These are phyloP conservation scores for Indicator maculatus DNA, from an alignment of 2,113 vertebrate species.

Conservation along the genomic window DNA sequence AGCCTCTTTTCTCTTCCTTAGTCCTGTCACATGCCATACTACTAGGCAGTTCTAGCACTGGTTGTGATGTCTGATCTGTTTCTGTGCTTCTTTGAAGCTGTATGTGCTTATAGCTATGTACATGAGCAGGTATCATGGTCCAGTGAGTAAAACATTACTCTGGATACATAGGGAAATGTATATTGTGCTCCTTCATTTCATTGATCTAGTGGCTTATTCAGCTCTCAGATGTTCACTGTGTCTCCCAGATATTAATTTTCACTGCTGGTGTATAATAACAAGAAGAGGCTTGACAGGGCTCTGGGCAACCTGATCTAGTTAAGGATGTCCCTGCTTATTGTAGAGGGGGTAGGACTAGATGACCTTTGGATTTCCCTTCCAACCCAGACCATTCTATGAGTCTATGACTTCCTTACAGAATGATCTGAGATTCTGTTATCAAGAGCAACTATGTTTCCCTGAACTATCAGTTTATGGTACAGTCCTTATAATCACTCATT, in stretches of 20 bases:
- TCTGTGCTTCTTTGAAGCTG: neutral
- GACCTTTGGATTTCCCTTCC: too few relatives aligned
- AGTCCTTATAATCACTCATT: conserved; percentile 7
- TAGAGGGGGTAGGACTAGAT: too few relatives aligned
- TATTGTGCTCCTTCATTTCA: neutral
- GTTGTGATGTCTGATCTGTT: neutral
- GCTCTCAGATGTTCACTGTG: neutral
- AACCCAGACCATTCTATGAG: too few relatives aligned
- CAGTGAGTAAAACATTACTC: neutral
- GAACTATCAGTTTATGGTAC: neutral
- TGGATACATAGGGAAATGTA: neutral
- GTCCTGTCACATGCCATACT: neutral
- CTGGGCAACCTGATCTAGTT: too few relatives aligned
- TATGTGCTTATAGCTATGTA: neutral
- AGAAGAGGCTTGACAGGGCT: neutral
- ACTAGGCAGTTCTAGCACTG: neutral
- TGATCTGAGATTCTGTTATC: neutral
- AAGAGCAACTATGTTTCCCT: too few relatives aligned
- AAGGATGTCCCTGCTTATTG: too few relatives aligned
- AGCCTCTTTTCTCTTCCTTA: neutral
- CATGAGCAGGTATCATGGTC: neutral
- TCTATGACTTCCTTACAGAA: neutral
- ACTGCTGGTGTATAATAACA: neutral
- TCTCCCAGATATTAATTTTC: neutral
- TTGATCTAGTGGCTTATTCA: neutral